These are phyloP conservation scores for Halictus ligatus DNA, from an alignment of 2,888 invertebrate genomes.

Conservation along the genomic window DNA sequence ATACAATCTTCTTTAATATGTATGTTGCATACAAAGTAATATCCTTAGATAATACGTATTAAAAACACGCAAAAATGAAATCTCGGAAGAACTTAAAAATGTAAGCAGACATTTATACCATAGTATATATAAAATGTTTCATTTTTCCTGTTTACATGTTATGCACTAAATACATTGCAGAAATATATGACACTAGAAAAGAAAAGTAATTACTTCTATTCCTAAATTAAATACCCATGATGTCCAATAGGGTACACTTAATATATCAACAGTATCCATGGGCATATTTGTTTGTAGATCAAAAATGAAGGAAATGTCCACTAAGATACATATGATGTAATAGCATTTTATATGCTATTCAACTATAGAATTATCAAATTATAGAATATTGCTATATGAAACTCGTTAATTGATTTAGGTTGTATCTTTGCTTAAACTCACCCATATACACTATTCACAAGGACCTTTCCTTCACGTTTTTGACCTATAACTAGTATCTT, in stretches of 20 bases:
- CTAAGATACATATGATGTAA: slow-evolving; percentile 31
- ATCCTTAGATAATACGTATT: neutral
- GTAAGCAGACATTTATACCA: neutral
- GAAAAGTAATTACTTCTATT: slow-evolving; percentile 8
- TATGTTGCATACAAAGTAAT: neutral
- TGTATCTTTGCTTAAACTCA: slow-evolving; percentile 65
- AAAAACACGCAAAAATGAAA: slow-evolving; percentile 10
- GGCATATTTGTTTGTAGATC: slow-evolving; percentile 63
- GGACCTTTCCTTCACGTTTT: slow-evolving; percentile 65
- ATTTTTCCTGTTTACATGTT: neutral
- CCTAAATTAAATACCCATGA: slow-evolving; percentile 36
- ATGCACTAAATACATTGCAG: neutral
- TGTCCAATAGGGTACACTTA: slow-evolving; percentile 52
- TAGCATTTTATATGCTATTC: slow-evolving; percentile 27
- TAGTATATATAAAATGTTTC: neutral
- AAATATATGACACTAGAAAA: slow-evolving; percentile 5
- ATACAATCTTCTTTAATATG: slow-evolving; percentile 10
- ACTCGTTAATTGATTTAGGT: slow-evolving; percentile 55
- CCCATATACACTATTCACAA: slow-evolving; percentile 60
- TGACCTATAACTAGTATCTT: slow-evolving; percentile 64
- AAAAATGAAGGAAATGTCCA: slow-evolving; percentile 68
- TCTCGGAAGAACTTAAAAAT: neutral
- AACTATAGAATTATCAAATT: slow-evolving; percentile 29
- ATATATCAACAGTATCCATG: slow-evolving; percentile 63
- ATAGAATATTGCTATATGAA: slow-evolving; percentile 45